phyloP scores from a whole-genome alignment of 1,140 invertebrate species.

The Mylabris phalerata region DNA sequence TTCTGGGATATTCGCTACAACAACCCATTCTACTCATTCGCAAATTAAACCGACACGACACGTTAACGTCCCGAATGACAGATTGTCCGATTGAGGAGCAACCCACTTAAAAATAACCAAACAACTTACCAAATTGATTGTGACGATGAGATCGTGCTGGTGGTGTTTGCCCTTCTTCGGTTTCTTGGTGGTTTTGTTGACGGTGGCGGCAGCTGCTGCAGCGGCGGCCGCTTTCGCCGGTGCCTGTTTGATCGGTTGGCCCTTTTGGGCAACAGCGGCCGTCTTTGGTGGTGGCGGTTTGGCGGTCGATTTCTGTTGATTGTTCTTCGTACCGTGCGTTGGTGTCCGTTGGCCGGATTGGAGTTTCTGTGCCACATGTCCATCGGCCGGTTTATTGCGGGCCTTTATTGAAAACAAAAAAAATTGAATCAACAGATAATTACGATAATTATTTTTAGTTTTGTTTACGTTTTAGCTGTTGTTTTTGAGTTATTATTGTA shows the following conservation, averaged over 20 bases:
- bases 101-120: too few relatives aligned
- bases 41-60: too few relatives aligned
- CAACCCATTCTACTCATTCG: too few relatives aligned
- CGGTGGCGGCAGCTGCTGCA: slow-evolving; percentile 48
- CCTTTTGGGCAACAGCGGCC: slow-evolving; percentile 42
- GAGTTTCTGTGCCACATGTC: slow-evolving; percentile 65
- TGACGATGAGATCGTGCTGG: slow-evolving; percentile 74
- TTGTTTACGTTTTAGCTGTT: neutral
- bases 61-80: too few relatives aligned
- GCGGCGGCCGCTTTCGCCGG: slow-evolving; percentile 50
- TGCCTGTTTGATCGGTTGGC: slow-evolving; percentile 45
- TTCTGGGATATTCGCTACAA: too few relatives aligned
- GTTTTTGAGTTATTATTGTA: neutral
- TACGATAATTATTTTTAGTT: neutral
- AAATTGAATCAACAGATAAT: neutral
- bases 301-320: slow-evolving; percentile 50
- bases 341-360: slow-evolving; percentile 52
- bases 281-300: slow-evolving; percentile 49
- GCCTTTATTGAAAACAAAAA: slow-evolving; percentile 48
- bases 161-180: slow-evolving; percentile 72
- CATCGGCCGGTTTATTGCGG: slow-evolving; percentile 72
- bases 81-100: too few relatives aligned
- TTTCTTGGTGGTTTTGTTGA: slow-evolving; percentile 63
- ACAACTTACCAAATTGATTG: slow-evolving; percentile 69
- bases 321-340: slow-evolving; percentile 50